Evolutionary conservation across 2,113 vertebrate genomes (phyloP).

Genomic region (Anoplopoma fimbria): DNA sequence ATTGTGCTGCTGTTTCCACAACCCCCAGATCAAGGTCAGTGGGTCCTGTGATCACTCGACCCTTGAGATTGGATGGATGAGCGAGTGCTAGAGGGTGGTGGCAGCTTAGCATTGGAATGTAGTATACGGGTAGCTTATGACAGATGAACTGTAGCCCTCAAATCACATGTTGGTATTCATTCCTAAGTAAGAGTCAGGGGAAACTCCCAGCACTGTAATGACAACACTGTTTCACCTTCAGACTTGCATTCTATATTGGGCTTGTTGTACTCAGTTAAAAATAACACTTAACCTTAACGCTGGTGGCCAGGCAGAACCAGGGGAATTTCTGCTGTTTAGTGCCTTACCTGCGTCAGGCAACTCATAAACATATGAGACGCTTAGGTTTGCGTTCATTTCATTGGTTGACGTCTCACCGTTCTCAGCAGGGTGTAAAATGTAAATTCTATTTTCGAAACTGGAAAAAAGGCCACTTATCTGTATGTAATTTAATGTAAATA

Average conservation of each 20-base stretch:
- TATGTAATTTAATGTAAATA: not conserved
- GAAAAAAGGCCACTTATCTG: not conserved
- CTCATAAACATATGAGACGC: not conserved
- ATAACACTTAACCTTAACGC: not conserved
- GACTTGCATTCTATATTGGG: not conserved
- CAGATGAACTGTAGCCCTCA: not conserved
- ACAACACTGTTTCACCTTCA: not conserved
- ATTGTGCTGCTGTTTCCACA: not conserved
- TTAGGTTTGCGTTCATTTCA: not conserved
- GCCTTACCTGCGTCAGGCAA: not conserved
- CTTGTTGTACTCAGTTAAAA: not conserved
- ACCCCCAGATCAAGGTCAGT: conserved; percentile 12
- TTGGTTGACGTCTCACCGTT: not conserved
- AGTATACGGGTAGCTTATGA: not conserved
- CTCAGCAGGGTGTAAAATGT: not conserved
- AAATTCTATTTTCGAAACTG: not conserved
- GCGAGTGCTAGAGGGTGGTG: not conserved
- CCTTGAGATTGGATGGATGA: not conserved
- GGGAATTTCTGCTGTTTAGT: not conserved
- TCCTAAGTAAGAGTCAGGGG: not conserved
- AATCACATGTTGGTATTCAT: not conserved
- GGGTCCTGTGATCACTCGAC: conserved; percentile 11
- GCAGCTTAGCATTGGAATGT: not conserved
- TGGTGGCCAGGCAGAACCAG: not conserved
- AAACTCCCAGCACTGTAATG: not conserved